Conservation (phyloP, 1,140 invertebrate species). For the Mamestra configurata region DNA sequence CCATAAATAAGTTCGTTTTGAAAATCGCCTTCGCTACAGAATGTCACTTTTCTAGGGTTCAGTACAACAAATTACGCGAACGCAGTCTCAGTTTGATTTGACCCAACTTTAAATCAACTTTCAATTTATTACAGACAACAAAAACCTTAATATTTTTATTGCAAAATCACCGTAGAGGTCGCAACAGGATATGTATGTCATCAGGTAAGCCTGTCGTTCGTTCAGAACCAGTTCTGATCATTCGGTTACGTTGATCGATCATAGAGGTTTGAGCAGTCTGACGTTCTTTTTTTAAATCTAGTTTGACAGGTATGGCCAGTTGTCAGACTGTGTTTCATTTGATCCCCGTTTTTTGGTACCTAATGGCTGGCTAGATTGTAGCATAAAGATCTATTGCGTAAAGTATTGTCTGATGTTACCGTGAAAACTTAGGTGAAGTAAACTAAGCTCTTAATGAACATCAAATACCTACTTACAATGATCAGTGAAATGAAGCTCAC, state of each 20-base stretch:
- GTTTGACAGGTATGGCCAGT: background rate
- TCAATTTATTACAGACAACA: background rate
- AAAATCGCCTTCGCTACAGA: no score
- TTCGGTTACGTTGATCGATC: background rate
- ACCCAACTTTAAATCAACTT: background rate
- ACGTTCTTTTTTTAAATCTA: background rate
- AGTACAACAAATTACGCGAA: no score
- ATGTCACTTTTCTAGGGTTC: no score
- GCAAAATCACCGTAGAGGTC: background rate
- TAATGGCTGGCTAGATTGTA: no score
- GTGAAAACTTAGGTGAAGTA: no score
- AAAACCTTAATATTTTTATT: background rate
- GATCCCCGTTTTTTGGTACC: no score
- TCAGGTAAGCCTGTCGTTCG: conserved; percentile 15
- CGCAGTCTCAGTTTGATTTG: background rate
- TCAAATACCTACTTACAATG: no score
- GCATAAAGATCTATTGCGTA: no score
- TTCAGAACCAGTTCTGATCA: background rate
- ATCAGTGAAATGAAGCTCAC: no score
- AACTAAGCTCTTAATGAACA: no score
- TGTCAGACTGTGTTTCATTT: background rate
- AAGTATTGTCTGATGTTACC: no score
- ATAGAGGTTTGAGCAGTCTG: background rate
- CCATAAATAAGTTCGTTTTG: no score
- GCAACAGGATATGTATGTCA: background rate